Percentiles rank a stretch among this genome's conserved stretches.
Evolutionary conservation across 1,140 invertebrate genomes (phyloP).

Genomic region (Ganaspis sp.): DNA sequence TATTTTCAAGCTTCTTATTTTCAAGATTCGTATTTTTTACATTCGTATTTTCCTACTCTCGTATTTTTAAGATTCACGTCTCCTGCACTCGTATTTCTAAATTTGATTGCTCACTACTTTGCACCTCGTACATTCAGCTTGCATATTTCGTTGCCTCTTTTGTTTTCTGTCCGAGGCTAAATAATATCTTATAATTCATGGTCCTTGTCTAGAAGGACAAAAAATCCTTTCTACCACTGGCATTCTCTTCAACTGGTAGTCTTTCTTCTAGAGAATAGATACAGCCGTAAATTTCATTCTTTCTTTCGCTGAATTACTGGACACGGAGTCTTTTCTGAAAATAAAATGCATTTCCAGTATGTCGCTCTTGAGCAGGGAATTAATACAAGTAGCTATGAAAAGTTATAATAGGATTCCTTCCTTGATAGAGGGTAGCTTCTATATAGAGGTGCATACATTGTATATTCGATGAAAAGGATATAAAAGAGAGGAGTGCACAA

Average conservation of each 20-base stretch:
- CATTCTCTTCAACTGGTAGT: neutral
- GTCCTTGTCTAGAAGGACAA: neutral
- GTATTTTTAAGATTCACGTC: too few relatives aligned
- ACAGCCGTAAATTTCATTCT: neutral
- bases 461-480: neutral
- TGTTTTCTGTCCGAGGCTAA: neutral
- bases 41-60: too few relatives aligned
- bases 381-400: slow-evolving; percentile 10
- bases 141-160: too few relatives aligned
- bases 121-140: too few relatives aligned
- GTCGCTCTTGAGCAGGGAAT: neutral
- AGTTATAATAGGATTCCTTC: slow-evolving; percentile 14
- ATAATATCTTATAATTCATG: neutral
- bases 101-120: too few relatives aligned
- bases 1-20: too few relatives aligned
- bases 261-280: neutral
- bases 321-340: neutral
- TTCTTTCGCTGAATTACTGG: slow-evolving; percentile 1
- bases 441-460: slow-evolving; percentile 13
- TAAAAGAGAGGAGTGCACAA: slow-evolving; percentile 13
- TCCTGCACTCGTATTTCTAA: too few relatives aligned
- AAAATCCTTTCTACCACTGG: neutral
- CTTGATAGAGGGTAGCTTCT: neutral
- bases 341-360: neutral
- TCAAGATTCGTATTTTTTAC: too few relatives aligned